phyloP scores from a whole-genome alignment of 2,888 invertebrate genomes.

The Rhamnusium bicolor region DNA sequence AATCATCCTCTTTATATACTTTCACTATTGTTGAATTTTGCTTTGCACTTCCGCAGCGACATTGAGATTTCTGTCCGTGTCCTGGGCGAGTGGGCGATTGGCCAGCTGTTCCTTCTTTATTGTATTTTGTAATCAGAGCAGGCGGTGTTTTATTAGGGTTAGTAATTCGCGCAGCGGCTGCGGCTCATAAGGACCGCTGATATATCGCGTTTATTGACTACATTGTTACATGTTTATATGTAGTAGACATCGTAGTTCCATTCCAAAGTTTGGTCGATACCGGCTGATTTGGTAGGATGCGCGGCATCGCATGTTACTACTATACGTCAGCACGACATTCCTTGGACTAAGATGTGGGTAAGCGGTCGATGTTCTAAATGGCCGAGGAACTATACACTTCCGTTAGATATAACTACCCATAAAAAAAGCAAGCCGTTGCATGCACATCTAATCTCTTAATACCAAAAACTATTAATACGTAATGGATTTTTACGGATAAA shows the following conservation, averaged over 20 bases:
- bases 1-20: constrained; percentile 19
- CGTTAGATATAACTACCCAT: background rate
- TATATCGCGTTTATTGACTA: constrained; percentile 67
- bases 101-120: constrained; percentile 61
- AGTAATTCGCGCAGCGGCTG: constrained; percentile 66
- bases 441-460: background rate
- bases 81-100: constrained; percentile 31
- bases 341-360: constrained; percentile 24
- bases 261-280: constrained; percentile 56
- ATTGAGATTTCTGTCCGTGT: background rate
- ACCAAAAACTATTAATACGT: background rate
- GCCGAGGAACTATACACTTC: background rate
- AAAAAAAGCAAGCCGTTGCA: background rate
- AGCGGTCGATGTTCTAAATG: constrained; percentile 37
- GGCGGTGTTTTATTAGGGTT: constrained; percentile 67
- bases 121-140: constrained; percentile 67
- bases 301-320: constrained; percentile 46
- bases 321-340: constrained; percentile 35
- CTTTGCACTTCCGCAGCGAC: constrained; percentile 12
- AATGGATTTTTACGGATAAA: no score
- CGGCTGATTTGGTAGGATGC: constrained; percentile 46
- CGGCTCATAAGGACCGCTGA: constrained; percentile 65
- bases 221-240: constrained; percentile 65
- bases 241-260: constrained; percentile 39
- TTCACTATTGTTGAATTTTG: constrained; percentile 26